Evolutionary conservation across 2,888 invertebrate genomes (phyloP).

Genomic region (Drosophila vallismaia): DNA sequence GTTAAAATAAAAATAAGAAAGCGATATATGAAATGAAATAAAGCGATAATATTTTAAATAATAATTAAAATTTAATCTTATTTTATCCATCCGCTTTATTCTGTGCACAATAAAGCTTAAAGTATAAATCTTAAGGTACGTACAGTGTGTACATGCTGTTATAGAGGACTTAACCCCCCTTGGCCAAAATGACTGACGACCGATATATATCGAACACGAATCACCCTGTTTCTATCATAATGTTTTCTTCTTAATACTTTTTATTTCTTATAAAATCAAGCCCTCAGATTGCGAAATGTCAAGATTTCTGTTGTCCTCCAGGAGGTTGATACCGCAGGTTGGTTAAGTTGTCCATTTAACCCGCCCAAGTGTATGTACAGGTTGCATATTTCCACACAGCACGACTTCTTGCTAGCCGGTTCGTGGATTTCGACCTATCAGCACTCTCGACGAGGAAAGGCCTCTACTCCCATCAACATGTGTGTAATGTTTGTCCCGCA

Average conservation of each 20-base stretch:
- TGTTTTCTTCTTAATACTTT: slow-evolving; percentile 41
- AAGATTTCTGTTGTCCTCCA: slow-evolving; percentile 58
- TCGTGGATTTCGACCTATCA: slow-evolving; percentile 43
- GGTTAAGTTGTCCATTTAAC: slow-evolving; percentile 24
- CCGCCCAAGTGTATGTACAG: not conserved
- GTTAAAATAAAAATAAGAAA: too few relatives aligned
- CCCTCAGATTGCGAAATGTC: slow-evolving; percentile 53
- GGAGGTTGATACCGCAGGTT: slow-evolving; percentile 62
- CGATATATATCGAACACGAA: slow-evolving; percentile 17
- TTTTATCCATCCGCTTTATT: too few relatives aligned
- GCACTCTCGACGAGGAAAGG: slow-evolving; percentile 64
- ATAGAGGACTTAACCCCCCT: not conserved
- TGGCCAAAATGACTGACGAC: slow-evolving; percentile 10
- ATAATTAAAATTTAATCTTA: too few relatives aligned
- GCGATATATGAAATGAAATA: too few relatives aligned
- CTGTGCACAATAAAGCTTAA: not conserved
- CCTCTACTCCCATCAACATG: slow-evolving; percentile 93
- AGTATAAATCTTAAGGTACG: not conserved
- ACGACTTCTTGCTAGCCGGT: slow-evolving; percentile 71
- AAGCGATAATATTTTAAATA: too few relatives aligned
- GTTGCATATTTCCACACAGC: slow-evolving; percentile 38
- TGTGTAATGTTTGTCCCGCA: slow-evolving; percentile 99
- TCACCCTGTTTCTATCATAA: slow-evolving; percentile 40
- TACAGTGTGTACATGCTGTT: not conserved
- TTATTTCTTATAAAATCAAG: slow-evolving; percentile 27